Conservation (phyloP, 1,140 invertebrate genomes). For the Drosophila sp. region DNA sequence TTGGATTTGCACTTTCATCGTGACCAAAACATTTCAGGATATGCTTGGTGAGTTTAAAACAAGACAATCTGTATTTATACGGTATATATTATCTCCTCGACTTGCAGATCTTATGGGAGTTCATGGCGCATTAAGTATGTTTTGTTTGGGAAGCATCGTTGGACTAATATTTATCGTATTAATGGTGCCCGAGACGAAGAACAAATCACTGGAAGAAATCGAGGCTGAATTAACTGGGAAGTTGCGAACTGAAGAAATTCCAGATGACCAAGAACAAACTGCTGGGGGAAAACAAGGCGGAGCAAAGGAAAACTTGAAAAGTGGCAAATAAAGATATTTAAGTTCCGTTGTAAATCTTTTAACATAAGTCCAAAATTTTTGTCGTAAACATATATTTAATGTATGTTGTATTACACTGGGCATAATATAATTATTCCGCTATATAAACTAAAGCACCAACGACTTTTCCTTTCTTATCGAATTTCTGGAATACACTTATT, state of each 20-base stretch:
- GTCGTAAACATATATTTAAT: too few species aligned
- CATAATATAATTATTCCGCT: too few species aligned
- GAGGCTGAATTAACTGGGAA: conserved; percentile 8
- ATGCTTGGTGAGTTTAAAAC: conserved; percentile 8
- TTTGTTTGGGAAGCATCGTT: background rate
- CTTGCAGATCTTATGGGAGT: background rate
- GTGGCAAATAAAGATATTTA: too few species aligned
- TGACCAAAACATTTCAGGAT: conserved; percentile 22
- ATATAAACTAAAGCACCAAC: too few species aligned
- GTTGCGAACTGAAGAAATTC: background rate
- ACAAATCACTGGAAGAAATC: conserved; percentile 16
- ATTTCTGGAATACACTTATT: too few species aligned
- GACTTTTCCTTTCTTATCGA: too few species aligned
- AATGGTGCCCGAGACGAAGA: conserved; percentile 19
- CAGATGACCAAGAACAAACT: too few species aligned
- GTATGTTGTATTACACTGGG: too few species aligned
- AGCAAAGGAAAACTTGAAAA: too few species aligned
- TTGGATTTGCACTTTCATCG: conserved; percentile 6
- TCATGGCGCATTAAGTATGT: background rate
- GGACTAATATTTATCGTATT: background rate
- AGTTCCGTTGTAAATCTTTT: too few species aligned
- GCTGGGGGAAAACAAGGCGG: too few species aligned
- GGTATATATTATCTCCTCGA: background rate
- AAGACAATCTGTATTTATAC: background rate
- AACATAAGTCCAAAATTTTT: too few species aligned